phyloP scores from a whole-genome alignment of 2,113 vertebrate genomes.

The Marmota monax region DNA sequence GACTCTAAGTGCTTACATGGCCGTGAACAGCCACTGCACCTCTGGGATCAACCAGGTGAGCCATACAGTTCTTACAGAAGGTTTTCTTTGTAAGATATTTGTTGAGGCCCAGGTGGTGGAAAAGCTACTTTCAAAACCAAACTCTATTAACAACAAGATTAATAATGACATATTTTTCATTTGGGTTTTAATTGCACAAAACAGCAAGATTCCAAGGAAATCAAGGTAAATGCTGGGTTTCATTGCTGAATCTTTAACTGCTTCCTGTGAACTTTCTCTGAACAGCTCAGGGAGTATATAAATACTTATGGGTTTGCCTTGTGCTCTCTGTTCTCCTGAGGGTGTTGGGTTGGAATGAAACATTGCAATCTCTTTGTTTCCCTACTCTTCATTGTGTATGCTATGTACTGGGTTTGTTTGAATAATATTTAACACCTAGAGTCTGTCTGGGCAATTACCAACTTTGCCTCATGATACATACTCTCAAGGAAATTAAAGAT shows the following conservation, averaged over 20 bases:
- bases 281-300: conserved; percentile 46
- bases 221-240: conserved; percentile 56
- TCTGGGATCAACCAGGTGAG: conserved; percentile 30
- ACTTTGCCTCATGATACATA: conserved; percentile 24
- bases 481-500: conserved; percentile 55
- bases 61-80: conserved; percentile 65
- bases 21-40: conserved; percentile 53
- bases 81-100: conserved; percentile 55
- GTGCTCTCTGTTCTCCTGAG: conserved; percentile 72
- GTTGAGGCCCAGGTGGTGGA: background rate
- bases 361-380: conserved; percentile 76
- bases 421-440: conserved; percentile 70
- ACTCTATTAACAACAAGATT: background rate
- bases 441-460: conserved; percentile 50
- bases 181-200: conserved; percentile 71
- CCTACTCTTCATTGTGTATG: conserved; percentile 64
- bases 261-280: conserved; percentile 76
- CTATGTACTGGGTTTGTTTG: conserved; percentile 74
- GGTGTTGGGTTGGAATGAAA: conserved; percentile 66
- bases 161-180: conserved; percentile 47
- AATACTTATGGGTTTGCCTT: conserved; percentile 68
- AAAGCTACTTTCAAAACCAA: conserved; percentile 57
- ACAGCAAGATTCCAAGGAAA: conserved; percentile 68
- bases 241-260: conserved; percentile 70
- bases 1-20: conserved; percentile 62